phyloP scores from a whole-genome alignment of 2,797 vertebrate species.

The Menidia menidia region DNA sequence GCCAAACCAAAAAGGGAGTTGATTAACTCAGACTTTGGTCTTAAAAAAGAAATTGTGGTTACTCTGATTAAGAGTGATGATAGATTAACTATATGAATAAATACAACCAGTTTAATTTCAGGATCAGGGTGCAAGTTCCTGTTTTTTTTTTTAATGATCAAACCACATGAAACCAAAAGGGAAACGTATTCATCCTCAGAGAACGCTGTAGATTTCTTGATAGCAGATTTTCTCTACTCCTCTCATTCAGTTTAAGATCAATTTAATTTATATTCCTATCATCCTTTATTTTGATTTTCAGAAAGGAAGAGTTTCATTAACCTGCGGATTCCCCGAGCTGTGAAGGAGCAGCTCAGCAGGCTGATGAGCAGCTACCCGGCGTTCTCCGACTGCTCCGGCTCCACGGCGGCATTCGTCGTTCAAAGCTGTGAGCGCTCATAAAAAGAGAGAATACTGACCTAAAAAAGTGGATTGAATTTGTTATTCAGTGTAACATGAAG shows the following conservation, averaged over 20 bases:
- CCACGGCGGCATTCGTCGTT: conserved; percentile 91
- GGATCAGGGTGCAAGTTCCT: too few relatives aligned
- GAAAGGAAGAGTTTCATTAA: conserved; percentile 78
- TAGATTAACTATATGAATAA: too few relatives aligned
- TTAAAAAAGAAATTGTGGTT: too few relatives aligned
- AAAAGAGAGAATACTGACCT: not conserved
- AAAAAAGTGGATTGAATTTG: not conserved
- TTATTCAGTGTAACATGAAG: too few relatives aligned
- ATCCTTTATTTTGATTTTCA: conserved; percentile 40
- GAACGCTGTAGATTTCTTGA: not conserved
- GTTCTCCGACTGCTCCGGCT: conserved; percentile 84
- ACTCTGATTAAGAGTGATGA: too few relatives aligned
- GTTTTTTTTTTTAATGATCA: too few relatives aligned
- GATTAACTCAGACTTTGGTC: too few relatives aligned
- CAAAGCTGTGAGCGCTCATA: conserved; percentile 84
- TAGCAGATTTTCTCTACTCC: not conserved
- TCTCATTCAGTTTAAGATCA: not conserved
- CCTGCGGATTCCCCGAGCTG: conserved; percentile 78
- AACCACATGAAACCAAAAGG: too few relatives aligned
- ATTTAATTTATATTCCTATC: not conserved
- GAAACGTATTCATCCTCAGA: not conserved
- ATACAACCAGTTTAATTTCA: too few relatives aligned
- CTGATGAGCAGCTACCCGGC: conserved; percentile 82
- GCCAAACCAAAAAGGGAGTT: too few relatives aligned
- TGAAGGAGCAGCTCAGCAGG: conserved; percentile 83